Conservation (phyloP, 2,113 vertebrate species). For the Dryoscopus gambensis region DNA sequence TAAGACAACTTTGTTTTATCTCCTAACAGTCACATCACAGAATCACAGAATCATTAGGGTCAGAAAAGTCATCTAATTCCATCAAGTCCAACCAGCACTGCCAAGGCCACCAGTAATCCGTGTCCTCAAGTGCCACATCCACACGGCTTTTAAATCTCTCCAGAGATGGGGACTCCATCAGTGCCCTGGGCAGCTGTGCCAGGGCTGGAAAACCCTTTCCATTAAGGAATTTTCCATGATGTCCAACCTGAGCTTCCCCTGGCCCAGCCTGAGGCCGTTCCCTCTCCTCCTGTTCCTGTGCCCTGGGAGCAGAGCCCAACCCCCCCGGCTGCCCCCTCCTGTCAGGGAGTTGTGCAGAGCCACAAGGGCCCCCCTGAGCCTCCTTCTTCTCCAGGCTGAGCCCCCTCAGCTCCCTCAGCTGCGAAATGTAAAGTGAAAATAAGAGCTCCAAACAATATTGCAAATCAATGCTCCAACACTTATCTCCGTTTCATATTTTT, state of each 20-base stretch:
- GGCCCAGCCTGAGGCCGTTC: rapidly evolving
- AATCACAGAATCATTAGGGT: background rate
- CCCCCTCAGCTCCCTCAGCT: background rate
- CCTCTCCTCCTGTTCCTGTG: background rate
- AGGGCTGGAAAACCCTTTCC: rapidly evolving
- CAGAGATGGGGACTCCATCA: rapidly evolving
- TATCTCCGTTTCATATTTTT: background rate
- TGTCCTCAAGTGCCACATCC: too few relatives aligned
- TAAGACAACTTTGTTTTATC: background rate
- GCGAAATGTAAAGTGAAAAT: background rate
- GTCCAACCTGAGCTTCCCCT: rapidly evolving
- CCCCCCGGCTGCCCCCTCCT: background rate
- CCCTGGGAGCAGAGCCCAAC: background rate
- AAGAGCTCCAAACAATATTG: background rate
- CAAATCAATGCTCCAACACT: conserved; percentile 27
- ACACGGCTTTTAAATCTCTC: rapidly evolving
- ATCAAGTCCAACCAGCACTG: background rate
- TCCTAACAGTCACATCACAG: rapidly evolving
- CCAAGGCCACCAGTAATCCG: rapidly evolving
- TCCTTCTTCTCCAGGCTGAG: background rate
- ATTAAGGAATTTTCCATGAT: rapidly evolving
- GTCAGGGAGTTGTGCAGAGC: background rate
- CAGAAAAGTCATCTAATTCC: background rate
- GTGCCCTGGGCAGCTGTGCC: too few relatives aligned
- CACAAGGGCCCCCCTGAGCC: background rate